Base-by-base conservation (phyloP, 2,888 invertebrate genomes). In the Hermaeophaga mercurialis region DNA sequence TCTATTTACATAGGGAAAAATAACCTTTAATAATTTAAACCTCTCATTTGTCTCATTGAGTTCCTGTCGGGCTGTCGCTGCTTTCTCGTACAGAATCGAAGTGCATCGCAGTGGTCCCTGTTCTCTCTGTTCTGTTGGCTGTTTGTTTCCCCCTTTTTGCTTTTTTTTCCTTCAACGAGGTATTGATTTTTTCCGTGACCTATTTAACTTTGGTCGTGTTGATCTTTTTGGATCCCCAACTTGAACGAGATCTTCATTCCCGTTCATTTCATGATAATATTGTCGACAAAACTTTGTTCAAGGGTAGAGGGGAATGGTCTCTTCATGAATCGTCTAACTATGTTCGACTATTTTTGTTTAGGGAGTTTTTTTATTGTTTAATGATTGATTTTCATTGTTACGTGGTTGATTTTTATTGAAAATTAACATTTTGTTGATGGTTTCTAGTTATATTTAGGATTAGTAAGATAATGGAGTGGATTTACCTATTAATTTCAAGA, bases 121-220 rank as follows among this genome's bases (percentile, higher is more conserved):
- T 39, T 22, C 22, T 22, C 49, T 36, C 43, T 24, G 38, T 38
- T 49, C 49, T 14, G 49, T 49, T 49, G 59, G 57, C 60, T 66
- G 62, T 52, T 59, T 59, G 52, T 50, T 44, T 56, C 54, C 46
- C 43, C 49, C 52, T 47, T 58, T 61, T 58, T 61, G 56, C 59
- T 58, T 64, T 39, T 24, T 64, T 57, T 54, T 58, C 62, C 61
- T 65, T 60, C 55, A 65, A 65, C 61, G 58, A 56, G 59, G 60
- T 66, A 66, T 66, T 66, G 66, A 66, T 57, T 66, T 68, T 69
- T 68, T 67, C 64, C 64, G 57, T 62, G 63, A 61, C 64, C 66
- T 64, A 66, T 64, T 58, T 58, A 54, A 47, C 15, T 18, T 34
- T 15, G 17, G 44, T 61, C 33, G 46, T 47, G 53, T 56, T 41